Evolutionary conservation across 2,113 vertebrate species (phyloP).

Genomic region (Callithrix jacchus): DNA sequence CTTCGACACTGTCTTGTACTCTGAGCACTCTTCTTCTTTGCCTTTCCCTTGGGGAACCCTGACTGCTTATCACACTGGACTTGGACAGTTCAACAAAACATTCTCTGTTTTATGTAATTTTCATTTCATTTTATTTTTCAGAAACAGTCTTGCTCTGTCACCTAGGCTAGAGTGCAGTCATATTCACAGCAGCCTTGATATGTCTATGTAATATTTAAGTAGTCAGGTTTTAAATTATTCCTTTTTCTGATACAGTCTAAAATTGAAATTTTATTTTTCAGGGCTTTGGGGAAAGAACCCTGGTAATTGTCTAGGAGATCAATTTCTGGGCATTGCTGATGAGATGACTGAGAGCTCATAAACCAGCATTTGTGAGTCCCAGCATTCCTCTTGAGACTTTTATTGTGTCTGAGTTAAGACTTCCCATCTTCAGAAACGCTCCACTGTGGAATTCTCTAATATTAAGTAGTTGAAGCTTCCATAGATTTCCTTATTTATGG

Average conservation of each 20-base stretch:
- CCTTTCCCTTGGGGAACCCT: too few species aligned
- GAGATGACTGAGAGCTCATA: neutral
- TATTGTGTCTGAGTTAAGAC: neutral
- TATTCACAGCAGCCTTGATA: too few species aligned
- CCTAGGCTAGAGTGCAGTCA: too few species aligned
- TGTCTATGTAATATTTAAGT: neutral
- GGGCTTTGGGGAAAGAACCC: neutral
- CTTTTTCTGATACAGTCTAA: neutral
- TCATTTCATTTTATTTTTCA: too few species aligned
- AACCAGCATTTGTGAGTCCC: neutral
- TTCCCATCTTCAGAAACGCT: neutral
- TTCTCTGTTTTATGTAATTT: too few species aligned
- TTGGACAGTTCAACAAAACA: neutral
- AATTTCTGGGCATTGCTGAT: neutral
- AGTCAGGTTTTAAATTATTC: neutral
- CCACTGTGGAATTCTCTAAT: neutral
- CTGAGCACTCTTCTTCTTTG: neutral
- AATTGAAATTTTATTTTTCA: slow-evolving; percentile 21
- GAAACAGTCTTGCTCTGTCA: too few species aligned
- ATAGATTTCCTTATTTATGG: neutral
- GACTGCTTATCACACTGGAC: neutral
- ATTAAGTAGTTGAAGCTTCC: neutral
- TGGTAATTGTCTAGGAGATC: neutral
- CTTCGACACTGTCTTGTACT: neutral
- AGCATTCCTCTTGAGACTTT: neutral